These are phyloP conservation scores for Pempheris klunzingeri DNA, from an alignment of 2,797 vertebrate species.

Conservation along the genomic window DNA sequence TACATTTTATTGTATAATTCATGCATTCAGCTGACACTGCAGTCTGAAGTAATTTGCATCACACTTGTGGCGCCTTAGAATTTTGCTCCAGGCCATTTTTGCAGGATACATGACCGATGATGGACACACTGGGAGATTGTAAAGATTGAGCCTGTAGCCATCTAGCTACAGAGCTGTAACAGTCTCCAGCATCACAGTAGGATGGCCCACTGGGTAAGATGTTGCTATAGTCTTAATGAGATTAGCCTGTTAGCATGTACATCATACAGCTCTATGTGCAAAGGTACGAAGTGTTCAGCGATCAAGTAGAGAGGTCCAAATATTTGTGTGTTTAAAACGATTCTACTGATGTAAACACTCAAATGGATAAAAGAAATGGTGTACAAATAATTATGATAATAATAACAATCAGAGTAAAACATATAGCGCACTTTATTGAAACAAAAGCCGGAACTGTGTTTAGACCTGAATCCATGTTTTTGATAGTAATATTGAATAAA, in stretches of 20 bases:
- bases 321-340: no score
- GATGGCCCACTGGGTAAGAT: not conserved
- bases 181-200: constrained; percentile 14
- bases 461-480: not conserved
- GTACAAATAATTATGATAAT: no score
- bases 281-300: not conserved
- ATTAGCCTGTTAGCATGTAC: not conserved
- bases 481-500: no score
- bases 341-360: not conserved
- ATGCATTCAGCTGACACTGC: not conserved
- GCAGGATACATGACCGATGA: constrained; percentile 50
- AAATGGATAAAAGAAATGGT: not conserved
- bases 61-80: not conserved
- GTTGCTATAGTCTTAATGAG: not conserved
- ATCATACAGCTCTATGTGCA: not conserved
- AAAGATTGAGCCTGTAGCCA: constrained; percentile 44
- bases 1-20: not conserved
- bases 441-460: not conserved
- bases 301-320: not conserved
- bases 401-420: no score
- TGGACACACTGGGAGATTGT: constrained; percentile 56
- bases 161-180: constrained; percentile 1
- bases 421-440: no score
- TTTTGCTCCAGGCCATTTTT: constrained; percentile 32
- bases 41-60: not conserved